Base-by-base conservation (phyloP, 1,140 invertebrate genomes). In the Pristionchus pacificus region DNA sequence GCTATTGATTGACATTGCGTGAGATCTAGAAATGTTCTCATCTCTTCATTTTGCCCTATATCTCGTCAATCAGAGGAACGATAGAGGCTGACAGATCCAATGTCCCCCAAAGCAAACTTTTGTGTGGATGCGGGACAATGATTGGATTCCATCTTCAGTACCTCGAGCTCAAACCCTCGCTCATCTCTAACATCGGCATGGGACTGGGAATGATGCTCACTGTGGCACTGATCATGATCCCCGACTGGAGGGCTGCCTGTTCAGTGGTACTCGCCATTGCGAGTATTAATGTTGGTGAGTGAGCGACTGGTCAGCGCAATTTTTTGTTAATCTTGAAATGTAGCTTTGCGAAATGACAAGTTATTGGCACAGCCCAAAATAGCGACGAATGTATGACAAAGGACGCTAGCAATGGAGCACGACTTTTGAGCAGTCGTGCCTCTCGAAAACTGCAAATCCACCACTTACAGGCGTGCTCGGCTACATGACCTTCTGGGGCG, bases 171-270 rank as follows among this genome's bases (percentile, higher is more conserved):
- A 80, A 83, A 61, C 75, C 73, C 25, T 85, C 85, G 85, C 88
- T 93, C 1, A 88, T 90, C 65, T 87, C 91, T 70, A 94, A 94
- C 85, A 86, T 93, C 63, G 87, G 89, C 30, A 83, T 93, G 62
- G 91, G 92, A 0, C 85, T 92, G 63, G 73, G 90, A 6, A 91
- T 91, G 79, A 91, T 94, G 2, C 91, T 93, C 88, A 78, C 89
- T 19, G 91, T 91, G 59, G 92, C 92, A 14, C 82, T 90, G 0
- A 78, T 92, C 1, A 85, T 94, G 24, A 91, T 93, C 79, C 90
- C 90, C n/a, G 90, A 92, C 83, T 77, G 90, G 0, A 60, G 61
- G 10, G 75, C 89, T 89, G 84, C 90, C 89, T 70, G 91, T 89
- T 85, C 87, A 89, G 72, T 91, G 90, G 88, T 91, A 91, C 78